Evolutionary conservation across 37 sponge, comb jelly and placozoan genomes (phyloP), one percentile per base, ranked within the genome.

Genomic region (Chondrilla cf. caribensis): DNA sequence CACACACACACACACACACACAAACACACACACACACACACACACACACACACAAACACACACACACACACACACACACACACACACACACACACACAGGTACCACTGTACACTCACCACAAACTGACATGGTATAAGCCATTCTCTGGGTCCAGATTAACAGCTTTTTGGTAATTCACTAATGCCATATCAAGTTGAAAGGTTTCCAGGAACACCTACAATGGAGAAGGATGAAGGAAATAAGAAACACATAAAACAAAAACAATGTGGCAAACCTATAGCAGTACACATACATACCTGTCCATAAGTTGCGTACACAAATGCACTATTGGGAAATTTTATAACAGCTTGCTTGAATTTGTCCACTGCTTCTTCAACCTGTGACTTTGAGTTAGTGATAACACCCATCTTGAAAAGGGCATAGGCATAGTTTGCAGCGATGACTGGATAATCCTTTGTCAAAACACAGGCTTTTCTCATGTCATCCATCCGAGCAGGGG

Each of bases 81-180:
- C n/a, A n/a, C n/a, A n/a, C n/a, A n/a, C n/a, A n/a, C n/a, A n/a
- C n/a, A n/a, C n/a, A n/a, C n/a, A n/a, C n/a, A n/a, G n/a, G n/a
- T n/a, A n/a, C n/a, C n/a, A n/a, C n/a, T n/a, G n/a, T n/a, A n/a
- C n/a, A 57, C 85, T 55, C 54, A 84, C 89, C 89, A 82, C 9
- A 85, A 70, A 22, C 68, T 66, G 70, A 89, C 70, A 54, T 87
- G 85, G 0, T 40, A 33, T 9, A 81, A 38, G 17, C 84, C 81
- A 36, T 87, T 87, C 1, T 77, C 82, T 9, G 91, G 91, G 24
- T 91, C 85, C 59, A 91, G 58, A 29, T 86, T 39, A 18, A 75
- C 66, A 38, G 84, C 91, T 39, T 87, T 83, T 58, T 80, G 67
- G 18, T 87, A 62, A 11, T 83, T 0, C 70, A 87, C 87, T 39